Percentiles rank a stretch among this genome's conserved stretches.
Evolutionary conservation across 1,140 invertebrate species (phyloP).

Genomic region (Bacillus rossius): DNA sequence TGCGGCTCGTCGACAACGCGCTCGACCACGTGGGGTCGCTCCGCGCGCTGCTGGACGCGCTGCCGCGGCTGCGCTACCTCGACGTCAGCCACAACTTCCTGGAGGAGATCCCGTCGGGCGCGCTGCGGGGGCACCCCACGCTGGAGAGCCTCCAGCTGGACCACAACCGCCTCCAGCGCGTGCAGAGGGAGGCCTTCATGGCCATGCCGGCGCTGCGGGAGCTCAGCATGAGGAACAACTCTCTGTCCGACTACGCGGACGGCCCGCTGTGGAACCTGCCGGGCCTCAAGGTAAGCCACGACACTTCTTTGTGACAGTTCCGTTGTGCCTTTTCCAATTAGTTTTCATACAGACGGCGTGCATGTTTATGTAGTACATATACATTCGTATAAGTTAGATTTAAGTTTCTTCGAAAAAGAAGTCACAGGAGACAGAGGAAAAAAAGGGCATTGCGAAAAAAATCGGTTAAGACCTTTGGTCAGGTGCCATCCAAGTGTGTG

Average conservation of each 20-base stretch:
- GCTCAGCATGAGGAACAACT: constrained; percentile 72
- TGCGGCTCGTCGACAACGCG: constrained; percentile 69
- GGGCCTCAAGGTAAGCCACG: constrained; percentile 54
- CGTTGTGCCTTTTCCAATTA: not conserved
- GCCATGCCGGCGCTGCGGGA: constrained; percentile 77
- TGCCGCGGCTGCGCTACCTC: constrained; percentile 68
- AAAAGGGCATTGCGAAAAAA: too few species aligned
- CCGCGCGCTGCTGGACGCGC: constrained; percentile 61
- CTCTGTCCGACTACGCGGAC: constrained; percentile 52
- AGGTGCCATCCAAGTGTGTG: too few species aligned
- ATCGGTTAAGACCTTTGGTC: too few species aligned
- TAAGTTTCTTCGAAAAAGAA: too few species aligned
- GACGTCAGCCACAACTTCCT: constrained; percentile 67
- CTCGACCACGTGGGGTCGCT: constrained; percentile 65
- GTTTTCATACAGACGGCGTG: not conserved
- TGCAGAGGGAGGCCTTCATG: constrained; percentile 69
- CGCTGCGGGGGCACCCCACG: constrained; percentile 67
- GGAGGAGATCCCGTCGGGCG: constrained; percentile 65
- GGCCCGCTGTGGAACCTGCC: constrained; percentile 70
- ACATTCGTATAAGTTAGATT: too few species aligned
- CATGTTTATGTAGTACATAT: too few species aligned
- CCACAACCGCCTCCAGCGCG: constrained; percentile 64
- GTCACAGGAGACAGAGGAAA: too few species aligned
- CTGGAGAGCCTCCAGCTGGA: constrained; percentile 75
- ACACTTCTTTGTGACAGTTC: not conserved